A percentile compares a stretch with the other conserved stretches of the same genome.
phyloP scores from a whole-genome alignment of 2,797 vertebrate genomes.

The Hozukius guyotensis region DNA sequence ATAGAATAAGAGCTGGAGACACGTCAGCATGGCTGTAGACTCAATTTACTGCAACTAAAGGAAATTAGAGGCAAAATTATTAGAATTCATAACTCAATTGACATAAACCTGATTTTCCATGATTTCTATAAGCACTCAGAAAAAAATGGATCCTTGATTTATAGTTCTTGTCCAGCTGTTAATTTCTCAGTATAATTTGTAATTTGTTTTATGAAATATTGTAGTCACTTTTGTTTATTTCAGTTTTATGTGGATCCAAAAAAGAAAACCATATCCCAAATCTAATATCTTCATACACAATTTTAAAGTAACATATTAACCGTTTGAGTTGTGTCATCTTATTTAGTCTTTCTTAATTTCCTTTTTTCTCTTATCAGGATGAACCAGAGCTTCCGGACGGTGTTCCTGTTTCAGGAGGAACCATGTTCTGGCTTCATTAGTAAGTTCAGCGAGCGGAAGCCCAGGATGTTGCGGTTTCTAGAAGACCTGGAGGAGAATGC shows the following conservation, averaged over 20 bases:
- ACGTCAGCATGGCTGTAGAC: neutral
- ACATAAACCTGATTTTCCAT: neutral
- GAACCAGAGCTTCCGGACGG: constrained; percentile 60
- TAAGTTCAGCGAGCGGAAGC: constrained; percentile 39
- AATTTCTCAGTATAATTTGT: neutral
- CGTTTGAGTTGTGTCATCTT: too few relatives aligned
- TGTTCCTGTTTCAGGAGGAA: constrained; percentile 67
- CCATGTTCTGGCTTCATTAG: constrained; percentile 47
- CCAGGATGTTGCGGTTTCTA: constrained; percentile 70
- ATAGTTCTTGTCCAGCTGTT: neutral
- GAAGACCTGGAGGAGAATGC: constrained; percentile 65
- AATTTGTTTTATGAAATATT: neutral
- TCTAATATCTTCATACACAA: too few relatives aligned
- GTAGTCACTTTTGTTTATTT: neutral
- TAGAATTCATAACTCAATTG: neutral
- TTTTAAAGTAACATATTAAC: too few relatives aligned
- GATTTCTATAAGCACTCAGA: neutral
- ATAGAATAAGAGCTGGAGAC: neutral
- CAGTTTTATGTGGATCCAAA: too few relatives aligned
- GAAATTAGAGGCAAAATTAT: neutral
- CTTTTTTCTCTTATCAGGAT: constrained; percentile 49
- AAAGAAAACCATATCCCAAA: too few relatives aligned
- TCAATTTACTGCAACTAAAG: neutral
- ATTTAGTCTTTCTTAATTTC: neutral
- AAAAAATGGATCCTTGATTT: neutral